Evolutionary conservation across 2,113 vertebrate genomes (phyloP).

Genomic region (Beaufortia kweichowensis): DNA sequence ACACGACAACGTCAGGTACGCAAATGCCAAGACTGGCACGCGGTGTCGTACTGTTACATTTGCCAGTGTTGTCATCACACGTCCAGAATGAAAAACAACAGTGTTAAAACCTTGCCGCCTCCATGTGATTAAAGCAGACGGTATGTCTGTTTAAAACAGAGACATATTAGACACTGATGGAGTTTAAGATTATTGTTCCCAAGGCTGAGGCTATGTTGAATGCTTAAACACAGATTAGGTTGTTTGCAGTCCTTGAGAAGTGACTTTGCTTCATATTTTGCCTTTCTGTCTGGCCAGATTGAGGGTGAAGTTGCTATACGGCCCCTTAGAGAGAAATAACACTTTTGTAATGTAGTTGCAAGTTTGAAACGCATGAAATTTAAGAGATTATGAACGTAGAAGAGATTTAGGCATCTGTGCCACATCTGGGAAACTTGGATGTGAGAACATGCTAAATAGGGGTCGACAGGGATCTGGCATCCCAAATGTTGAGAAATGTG

Average conservation of each 20-base stretch:
- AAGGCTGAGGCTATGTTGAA: conserved; percentile 23
- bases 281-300: not conserved
- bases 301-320: conserved; percentile 21
- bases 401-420: conserved; percentile 39
- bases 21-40: conserved; percentile 17
- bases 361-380: too few species aligned
- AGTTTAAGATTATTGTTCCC: conserved; percentile 30
- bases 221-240: conserved; percentile 25
- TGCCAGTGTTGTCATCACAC: conserved; percentile 24
- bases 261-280: conserved; percentile 1
- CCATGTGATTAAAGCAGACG: not conserved
- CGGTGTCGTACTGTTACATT: not conserved
- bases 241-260: not conserved
- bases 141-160: conserved; percentile 17
- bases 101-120: not conserved
- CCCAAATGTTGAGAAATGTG: conserved; percentile 35
- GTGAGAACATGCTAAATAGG: conserved; percentile 45
- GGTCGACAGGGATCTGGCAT: conserved; percentile 10
- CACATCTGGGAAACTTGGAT: conserved; percentile 46
- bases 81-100: conserved; percentile 5
- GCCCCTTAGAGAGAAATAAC: not conserved
- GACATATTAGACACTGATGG: conserved; percentile 24
- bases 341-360: not conserved
- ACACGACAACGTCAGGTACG: conserved; percentile 96
- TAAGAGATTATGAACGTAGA: not conserved